Conservation (phyloP, 2,113 vertebrate species). For the Penelope pileata region DNA sequence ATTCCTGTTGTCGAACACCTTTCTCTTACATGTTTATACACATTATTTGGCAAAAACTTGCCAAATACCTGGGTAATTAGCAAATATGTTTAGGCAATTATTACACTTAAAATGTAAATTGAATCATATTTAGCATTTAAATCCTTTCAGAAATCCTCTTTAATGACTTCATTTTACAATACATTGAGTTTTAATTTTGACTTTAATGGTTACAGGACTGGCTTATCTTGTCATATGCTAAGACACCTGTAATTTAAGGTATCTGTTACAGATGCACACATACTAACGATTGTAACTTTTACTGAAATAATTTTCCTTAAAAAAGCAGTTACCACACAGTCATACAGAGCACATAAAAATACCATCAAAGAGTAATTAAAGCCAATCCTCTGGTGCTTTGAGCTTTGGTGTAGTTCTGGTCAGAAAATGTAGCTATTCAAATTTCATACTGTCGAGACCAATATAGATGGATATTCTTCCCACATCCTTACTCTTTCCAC, state of each 20-base stretch:
- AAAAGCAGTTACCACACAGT: not conserved
- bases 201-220: not conserved
- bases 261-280: not conserved
- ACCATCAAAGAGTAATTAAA: not conserved
- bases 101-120: not conserved
- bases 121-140: not conserved
- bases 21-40: not conserved
- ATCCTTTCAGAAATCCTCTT: not conserved
- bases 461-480: not conserved
- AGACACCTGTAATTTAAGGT: not conserved
- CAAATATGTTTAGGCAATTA: not conserved
- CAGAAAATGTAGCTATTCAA: not conserved
- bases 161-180: not conserved
- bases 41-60: not conserved
- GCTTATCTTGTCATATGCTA: not conserved
- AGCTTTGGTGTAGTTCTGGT: not conserved
- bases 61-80: not conserved
- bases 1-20: not conserved
- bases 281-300: not conserved
- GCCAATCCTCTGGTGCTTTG: not conserved
- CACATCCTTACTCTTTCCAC: conserved; percentile 4
- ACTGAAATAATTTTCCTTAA: not conserved
- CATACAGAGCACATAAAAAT: not conserved
- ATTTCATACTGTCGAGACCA: not conserved
- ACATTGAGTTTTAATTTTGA: not conserved